Conservation (phyloP, 2,797 vertebrate genomes). For the Arvicola amphibius region DNA sequence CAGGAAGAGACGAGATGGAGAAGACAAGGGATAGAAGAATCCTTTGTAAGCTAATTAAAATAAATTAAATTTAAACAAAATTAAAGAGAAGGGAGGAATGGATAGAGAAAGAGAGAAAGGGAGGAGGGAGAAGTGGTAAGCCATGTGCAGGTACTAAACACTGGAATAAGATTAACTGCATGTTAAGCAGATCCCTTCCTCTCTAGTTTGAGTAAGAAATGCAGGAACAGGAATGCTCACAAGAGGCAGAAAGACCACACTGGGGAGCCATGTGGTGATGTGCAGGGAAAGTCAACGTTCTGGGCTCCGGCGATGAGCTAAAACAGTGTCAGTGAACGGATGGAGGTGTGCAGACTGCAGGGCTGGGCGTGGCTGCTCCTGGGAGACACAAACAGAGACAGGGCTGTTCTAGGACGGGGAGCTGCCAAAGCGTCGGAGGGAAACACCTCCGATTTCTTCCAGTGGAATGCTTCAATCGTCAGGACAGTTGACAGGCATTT, state of each 20-base stretch:
- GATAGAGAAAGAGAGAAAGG: too few species aligned
- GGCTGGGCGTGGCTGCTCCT: not conserved
- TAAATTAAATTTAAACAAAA: not conserved
- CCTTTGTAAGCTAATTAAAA: not conserved
- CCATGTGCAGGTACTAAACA: not conserved
- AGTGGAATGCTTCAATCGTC: too few species aligned
- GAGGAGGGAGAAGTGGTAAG: not conserved
- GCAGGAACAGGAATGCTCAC: not conserved
- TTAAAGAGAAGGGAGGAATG: too few species aligned
- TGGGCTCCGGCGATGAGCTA: not conserved
- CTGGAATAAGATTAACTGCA: not conserved
- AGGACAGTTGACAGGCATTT: not conserved
- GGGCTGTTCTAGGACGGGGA: too few species aligned
- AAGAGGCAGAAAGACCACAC: too few species aligned
- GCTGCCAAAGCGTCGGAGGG: not conserved
- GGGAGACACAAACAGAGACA: too few species aligned
- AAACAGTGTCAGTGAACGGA: not conserved
- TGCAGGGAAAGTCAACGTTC: not conserved
- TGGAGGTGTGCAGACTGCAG: not conserved
- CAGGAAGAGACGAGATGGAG: not conserved
- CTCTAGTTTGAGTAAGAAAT: not conserved
- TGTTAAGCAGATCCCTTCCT: too few species aligned
- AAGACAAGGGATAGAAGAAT: not conserved
- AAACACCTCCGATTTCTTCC: not conserved
- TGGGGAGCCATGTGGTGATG: too few species aligned